Base-by-base conservation (phyloP, 2,888 invertebrate species). In the Yponomeuta sedellus region DNA sequence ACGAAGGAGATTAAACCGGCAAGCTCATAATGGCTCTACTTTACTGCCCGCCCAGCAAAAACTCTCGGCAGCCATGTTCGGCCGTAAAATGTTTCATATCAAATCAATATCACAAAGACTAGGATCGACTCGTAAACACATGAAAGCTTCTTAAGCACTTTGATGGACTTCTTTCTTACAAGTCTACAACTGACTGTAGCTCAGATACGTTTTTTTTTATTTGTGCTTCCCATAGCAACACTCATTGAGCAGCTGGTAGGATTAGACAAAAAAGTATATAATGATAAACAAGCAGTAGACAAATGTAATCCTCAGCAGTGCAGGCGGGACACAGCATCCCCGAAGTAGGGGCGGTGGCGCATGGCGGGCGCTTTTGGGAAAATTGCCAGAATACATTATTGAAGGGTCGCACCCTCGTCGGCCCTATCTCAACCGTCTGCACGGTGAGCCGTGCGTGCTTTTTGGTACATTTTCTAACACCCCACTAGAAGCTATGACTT, bases 301-400 rank as follows among this genome's bases (percentile, higher is more conserved):
- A 81, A 83, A 83, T 86, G 83, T 86, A 84, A 86, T 87, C 82
- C 81, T 81, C 77, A 34, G 34, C 34, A 34, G 80, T 16, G 5
- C 44, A 52, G 78, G 75, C 77, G 73, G 75, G 75, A 75, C 75
- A 74, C 76, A 72, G 69, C 76, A 73, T 72, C 79, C 77, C 76
- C 73, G 75, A 77, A 73, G 76, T 71, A 68, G 66, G 68, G 25
- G 25, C 25, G 25, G 25, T 25, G 70, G 69, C 68, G 68, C 66
- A 67, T 67, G 68, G 68, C 71, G 71, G 67, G 70, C 71, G 75
- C 79, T 78, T 52, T 77, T 79, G 74, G 82, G 75, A 77, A 82
- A 86, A 88, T 86, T 85, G 80, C 81, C 81, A 75, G 88, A 88
- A 88, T 88, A 86, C 82, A 88, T 88, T 86, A 87, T 79, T 75